Evolutionary conservation across 1,140 invertebrate genomes (phyloP), one percentile per base, ranked within the genome.

Genomic region (Leptoteleia sp.): DNA sequence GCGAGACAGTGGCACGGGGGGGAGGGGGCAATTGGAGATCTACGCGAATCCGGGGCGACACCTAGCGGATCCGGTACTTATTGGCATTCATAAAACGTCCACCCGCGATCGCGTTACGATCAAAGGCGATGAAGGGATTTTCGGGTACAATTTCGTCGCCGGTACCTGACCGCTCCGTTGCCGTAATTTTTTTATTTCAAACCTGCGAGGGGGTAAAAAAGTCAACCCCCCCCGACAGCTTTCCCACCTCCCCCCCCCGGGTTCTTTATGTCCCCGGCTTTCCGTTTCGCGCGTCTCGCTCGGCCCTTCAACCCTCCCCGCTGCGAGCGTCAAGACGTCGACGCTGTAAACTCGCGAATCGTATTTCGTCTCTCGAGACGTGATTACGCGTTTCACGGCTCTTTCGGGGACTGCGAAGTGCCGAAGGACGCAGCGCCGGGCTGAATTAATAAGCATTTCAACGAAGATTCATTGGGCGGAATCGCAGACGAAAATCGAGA

Each of bases 11-110:
- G 55, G 8, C 4, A 38, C 11, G 1, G 35, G 29, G 17, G 12
- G 19, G 29, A 7, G 38, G 22, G n/a, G 16, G 16, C 52, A 65
- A 64, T 76, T 61, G 31, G 45, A 54, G 48, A 55, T 68, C 62
- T 47, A 76, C 37, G 54, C 68, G 61, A 71, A 81, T 75, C 54
- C 62, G 48, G 68, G 43, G 33, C n/a, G n/a, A n/a, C n/a, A n/a
- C n/a, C 37, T 7, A 9, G 8, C 8, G 15, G 9, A 12, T 47
- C n/a, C 12, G 22, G 37, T 62, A 48, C 54, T 57, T 59, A 75
- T 73, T 70, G 70, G 75, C 70, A 79, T 79, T 79, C 70, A 73
- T 73, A 73, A 62, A 78, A 67, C 54, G 61, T 71, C 33, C 40
- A 43, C 59, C 59, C 61, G 54, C 64, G 52, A 19, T 73, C 50